Conservation (phyloP, 2,113 vertebrate genomes). For the Hassar affinis region DNA sequence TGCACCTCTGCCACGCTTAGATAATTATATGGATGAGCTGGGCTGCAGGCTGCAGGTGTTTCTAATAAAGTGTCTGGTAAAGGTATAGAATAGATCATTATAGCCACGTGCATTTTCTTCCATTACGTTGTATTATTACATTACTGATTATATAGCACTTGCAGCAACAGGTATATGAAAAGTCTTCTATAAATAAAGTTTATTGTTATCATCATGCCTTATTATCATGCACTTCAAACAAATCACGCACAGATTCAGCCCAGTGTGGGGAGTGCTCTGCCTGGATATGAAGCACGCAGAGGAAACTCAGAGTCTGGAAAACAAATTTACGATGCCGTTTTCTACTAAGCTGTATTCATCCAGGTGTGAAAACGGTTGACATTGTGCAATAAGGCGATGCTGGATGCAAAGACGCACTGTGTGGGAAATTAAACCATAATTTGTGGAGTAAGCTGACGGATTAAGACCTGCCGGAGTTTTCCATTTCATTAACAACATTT, state of each 20-base stretch:
- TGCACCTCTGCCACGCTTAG: not conserved
- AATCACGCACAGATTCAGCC: not conserved
- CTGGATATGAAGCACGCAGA: not conserved
- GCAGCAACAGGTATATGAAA: not conserved
- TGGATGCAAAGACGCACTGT: not conserved
- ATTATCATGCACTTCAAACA: not conserved
- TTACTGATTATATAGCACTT: not conserved
- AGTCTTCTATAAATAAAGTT: not conserved
- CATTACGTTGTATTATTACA: not conserved
- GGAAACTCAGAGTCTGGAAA: not conserved
- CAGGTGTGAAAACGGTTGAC: not conserved
- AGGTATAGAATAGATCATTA: not conserved
- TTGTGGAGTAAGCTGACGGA: not conserved
- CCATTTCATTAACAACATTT: not conserved
- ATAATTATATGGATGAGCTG: too few relatives aligned
- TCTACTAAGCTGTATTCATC: not conserved
- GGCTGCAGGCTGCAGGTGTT: too few relatives aligned
- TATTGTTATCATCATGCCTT: not conserved
- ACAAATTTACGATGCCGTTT: not conserved
- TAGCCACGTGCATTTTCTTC: not conserved
- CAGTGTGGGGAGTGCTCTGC: not conserved
- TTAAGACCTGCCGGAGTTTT: constrained; percentile 6
- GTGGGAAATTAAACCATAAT: constrained; percentile 40
- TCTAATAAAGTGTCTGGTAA: not conserved
- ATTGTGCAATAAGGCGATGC: not conserved